Base-by-base conservation (phyloP, 2,797 vertebrate species). In the Melanotaenia pygmaea region DNA sequence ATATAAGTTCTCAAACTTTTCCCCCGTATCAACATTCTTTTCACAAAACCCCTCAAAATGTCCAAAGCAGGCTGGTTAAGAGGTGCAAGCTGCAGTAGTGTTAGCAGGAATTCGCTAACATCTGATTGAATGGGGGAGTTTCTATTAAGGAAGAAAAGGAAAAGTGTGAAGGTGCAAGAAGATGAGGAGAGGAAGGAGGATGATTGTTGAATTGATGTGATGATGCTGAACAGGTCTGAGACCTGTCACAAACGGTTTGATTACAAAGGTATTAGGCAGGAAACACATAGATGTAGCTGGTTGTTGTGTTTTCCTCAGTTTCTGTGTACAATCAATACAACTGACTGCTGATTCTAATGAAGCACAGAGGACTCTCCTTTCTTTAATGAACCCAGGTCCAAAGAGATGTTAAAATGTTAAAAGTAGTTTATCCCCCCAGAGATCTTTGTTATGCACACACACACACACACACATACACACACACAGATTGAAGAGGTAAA, bases 321-420 rank as follows among this genome's bases (percentile, higher is more conserved):
- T 35, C 34, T 35, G 5, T 35, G 34, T 35, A 35, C 5, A 35
- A 35, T 35, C 34, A 9, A 35, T 35, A 35, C 34, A 35, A 28
- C 28, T 28, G 28, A 6, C 34, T 40, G 51, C 58, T 73, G 14
- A 59, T 40, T 56, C 35, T 59, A 74, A 70, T n/a, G 40, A 76
- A 81, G 62, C 11, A 20, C 16, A 70, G 58, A 63, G 59, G 68
- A 73, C 32, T 74, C 38, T 68, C 16, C 60, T n/a, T 73, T 64
- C 34, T 35, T 34, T 72, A 81, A 81, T 47, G 58, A 82, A 50
- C 58, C n/a, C 18, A n/a, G 24, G 68, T 66, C 47, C 71, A 70
- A 65, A 69, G 40, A 79, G 79, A 84, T 35, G 70, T 63, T 28
- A 28, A 28, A 28, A 28, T 28, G 28, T 28, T 28, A 28, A 28